Percentiles rank a stretch among this genome's conserved stretches.
Conservation (phyloP, 1,140 invertebrate genomes). For the Temnothorax nylanderi region DNA sequence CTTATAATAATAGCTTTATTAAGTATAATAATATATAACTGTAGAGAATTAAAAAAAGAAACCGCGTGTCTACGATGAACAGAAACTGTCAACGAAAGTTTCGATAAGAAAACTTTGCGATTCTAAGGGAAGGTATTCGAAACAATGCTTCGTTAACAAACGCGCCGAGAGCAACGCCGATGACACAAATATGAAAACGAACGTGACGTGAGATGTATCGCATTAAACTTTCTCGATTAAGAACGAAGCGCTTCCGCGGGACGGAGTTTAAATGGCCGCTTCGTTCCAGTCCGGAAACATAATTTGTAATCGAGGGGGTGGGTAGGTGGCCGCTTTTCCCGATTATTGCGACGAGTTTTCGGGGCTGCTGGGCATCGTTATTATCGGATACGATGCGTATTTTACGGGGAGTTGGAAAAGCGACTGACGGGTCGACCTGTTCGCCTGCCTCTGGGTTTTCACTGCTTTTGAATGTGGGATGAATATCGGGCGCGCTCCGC, state of each 20-base stretch:
- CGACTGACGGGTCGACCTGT: constrained; percentile 60
- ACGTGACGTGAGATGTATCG: constrained; percentile 21
- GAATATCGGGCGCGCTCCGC: constrained; percentile 72
- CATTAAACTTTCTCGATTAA: constrained; percentile 59
- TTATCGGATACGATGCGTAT: constrained; percentile 63
- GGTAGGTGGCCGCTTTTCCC: neutral
- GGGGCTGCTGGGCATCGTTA: constrained; percentile 46
- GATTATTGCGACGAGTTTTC: constrained; percentile 61
- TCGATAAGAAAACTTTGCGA: constrained; percentile 3
- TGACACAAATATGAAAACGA: neutral
- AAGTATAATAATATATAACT: neutral
- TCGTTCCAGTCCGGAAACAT: constrained; percentile 52
- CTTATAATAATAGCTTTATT: neutral
- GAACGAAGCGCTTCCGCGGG: constrained; percentile 30
- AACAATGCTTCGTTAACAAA: neutral
- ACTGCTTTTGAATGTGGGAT: constrained; percentile 71
- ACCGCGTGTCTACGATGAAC: neutral
- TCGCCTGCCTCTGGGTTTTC: constrained; percentile 64
- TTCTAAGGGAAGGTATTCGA: neutral
- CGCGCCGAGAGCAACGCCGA: neutral
- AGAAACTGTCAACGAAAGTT: neutral
- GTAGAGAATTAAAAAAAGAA: neutral
- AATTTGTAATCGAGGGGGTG: constrained; percentile 46
- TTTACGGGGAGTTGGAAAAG: constrained; percentile 68
- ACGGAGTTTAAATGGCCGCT: constrained; percentile 26